Base-by-base conservation (phyloP, 2,888 invertebrate genomes). In the Drosophila kanekoi region DNA sequence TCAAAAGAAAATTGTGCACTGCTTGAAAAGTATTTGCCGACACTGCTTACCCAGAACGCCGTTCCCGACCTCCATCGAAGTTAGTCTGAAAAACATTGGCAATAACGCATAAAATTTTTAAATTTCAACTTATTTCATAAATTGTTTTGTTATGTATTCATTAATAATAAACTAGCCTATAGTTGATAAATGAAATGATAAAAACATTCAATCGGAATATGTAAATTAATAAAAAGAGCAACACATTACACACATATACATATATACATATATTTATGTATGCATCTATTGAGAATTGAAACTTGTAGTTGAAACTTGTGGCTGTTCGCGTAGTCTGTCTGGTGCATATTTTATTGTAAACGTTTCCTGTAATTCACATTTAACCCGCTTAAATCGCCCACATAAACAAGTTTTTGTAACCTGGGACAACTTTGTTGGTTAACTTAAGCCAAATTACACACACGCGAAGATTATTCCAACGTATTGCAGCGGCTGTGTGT, bases 111-210 rank as follows among this genome's bases (percentile, higher is more conserved):
- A 52, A 66, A 72, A 54, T 40, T 66, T 52, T 52, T 48, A 59
- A 83, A 75, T 67, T 75, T 75, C 65, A 70, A 77, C 59, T 65
- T 77, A 67, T 61, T 70, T 56, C 44, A 70, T 67, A 75, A 80
- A 82, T 72, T 83, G 83, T 83, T 81, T 82, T 84, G 88, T 84
- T 87, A 87, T 87, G 71, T 83, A 86, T 86, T 81, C 75, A 77
- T 86, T 79, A 80, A 67, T 73, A 68, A 72, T 80, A 71, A 64
- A 62, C 47, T 85, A 83, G 82, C 56, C 53, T 14, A 43, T 74
- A 80, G 62, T 73, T 78, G 54, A 64, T 40, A 67, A 68, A 63
- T 41, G 57, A 74, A 64, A 77, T 54, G 65, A 62, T 61, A 63
- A 58, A 45, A 28, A 54, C 33, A 43, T 13, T 32, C 61, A 74